Conservation (phyloP, 2,888 invertebrate species). For the Sminthurinus aureus region DNA sequence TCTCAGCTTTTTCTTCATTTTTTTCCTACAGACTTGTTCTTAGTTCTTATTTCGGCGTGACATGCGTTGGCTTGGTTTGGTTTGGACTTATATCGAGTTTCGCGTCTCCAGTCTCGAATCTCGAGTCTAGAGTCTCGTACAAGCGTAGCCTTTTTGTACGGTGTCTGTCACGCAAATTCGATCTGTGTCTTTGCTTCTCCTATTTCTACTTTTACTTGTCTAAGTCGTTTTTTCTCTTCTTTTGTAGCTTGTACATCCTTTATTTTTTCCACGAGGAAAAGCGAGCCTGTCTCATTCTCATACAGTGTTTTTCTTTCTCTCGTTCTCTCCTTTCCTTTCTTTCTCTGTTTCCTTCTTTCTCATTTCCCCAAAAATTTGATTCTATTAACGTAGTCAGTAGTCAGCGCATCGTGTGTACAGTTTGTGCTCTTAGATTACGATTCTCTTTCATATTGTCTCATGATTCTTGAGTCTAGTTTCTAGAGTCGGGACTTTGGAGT, state of each 20-base stretch:
- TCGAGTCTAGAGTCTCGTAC: background rate
- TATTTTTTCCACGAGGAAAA: background rate
- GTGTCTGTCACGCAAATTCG: conserved; percentile 19
- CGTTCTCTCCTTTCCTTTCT: conserved; percentile 10
- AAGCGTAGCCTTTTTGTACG: background rate
- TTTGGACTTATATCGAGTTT: background rate
- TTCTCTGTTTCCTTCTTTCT: background rate
- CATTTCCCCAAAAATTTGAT: background rate
- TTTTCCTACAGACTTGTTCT: background rate
- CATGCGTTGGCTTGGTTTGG: no score
- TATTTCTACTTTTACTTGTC: background rate
- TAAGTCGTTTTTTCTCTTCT: background rate
- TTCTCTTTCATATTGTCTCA: no score
- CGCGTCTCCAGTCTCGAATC: background rate
- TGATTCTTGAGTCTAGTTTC: no score
- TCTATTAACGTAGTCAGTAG: conserved; percentile 7
- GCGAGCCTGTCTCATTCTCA: background rate
- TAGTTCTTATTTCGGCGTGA: no score
- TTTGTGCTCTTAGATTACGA: background rate
- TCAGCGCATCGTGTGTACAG: background rate
- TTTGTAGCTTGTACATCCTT: background rate
- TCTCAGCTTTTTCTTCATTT: background rate
- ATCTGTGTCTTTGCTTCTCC: background rate
- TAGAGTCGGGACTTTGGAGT: no score
- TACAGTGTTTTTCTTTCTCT: background rate